A percentile compares a stretch with the other conserved stretches of the same genome.
Conservation (phyloP, 2,113 vertebrate species). For the Thalassarche chlororhynchos region DNA sequence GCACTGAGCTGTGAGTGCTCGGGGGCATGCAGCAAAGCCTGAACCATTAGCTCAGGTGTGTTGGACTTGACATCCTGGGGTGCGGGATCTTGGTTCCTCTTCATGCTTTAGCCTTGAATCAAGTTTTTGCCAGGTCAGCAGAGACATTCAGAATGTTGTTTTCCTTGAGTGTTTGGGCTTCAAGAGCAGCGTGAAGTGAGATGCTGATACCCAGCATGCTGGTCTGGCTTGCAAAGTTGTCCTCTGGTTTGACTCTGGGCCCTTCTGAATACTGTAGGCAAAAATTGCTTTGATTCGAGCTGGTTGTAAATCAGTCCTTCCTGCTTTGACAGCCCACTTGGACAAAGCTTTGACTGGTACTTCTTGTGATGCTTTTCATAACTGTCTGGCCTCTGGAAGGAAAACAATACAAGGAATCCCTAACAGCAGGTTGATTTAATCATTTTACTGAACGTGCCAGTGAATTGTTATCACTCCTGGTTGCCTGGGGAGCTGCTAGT, state of each 20-base stretch:
- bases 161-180: not conserved
- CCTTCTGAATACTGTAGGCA: not conserved
- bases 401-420: conserved; percentile 9
- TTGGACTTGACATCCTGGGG: not conserved
- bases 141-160: not conserved
- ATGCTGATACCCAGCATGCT: not conserved
- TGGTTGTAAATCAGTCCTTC: not conserved
- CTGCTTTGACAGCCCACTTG: not conserved
- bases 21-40: not conserved
- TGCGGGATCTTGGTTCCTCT: not conserved
- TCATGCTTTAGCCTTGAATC: not conserved
- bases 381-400: conserved; percentile 16
- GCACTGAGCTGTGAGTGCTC: not conserved
- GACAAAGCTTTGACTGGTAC: not conserved
- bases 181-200: not conserved
- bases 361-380: not conserved
- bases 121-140: not conserved
- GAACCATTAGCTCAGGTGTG: not conserved
- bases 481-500: conserved; percentile 14
- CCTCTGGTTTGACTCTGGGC: not conserved
- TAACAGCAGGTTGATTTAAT: conserved; percentile 16
- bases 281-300: not conserved
- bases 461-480: not conserved
- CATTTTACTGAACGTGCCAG: not conserved
- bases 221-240: not conserved